Evolutionary conservation across 1,140 invertebrate species (phyloP), one percentile per base, ranked within the genome.

Genomic region (Papilio polytes): DNA sequence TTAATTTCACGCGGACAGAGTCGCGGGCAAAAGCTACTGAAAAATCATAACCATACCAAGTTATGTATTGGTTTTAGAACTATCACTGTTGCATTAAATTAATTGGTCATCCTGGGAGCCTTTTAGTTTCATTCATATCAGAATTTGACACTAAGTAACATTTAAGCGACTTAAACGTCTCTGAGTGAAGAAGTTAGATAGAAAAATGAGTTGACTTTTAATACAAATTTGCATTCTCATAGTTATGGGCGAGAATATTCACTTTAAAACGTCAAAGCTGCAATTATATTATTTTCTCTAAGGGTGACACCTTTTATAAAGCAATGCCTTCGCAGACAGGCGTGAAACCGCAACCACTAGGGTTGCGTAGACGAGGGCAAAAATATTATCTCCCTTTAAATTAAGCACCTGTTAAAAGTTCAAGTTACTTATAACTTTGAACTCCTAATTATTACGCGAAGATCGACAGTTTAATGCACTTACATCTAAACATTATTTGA

Each of bases 261-360:
- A 26, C 2, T 63, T 63, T 12, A 63, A 63, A 63, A 26, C 3
- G 22, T 56, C 59, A 63, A 26, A 13, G 22, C 22, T 63, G 59
- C 20, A 63, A 9, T 63, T 48, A 48, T 70, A 70, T 70, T 70
- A 70, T 70, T 70, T 70, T 70, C 26, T 31, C 26, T 36, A 3
- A 31, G 22, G 63, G 22, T 70, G 63, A 70, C 22, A 70, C 26
- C 22, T 70, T 26, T 70, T 70, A 31, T 63, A 63, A 63, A 15
- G 22, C 63, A 31, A 70, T 15, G 63, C 13, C 15, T 26, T 70
- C 10, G 10, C 63, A 31, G 63, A 8, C 26, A 70, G 3, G 63
- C 13, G 63, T 70, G 63, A 70, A 70, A 70, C 63, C 63, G 63
- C 63, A 70, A 70, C 63, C 63, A 70, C 63, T 70, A 70, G 63